Percentiles rank a stretch among this genome's conserved stretches.
These are phyloP conservation scores for Myxocyprinus asiaticus DNA, from an alignment of 2,113 vertebrate genomes.

Conservation along the genomic window DNA sequence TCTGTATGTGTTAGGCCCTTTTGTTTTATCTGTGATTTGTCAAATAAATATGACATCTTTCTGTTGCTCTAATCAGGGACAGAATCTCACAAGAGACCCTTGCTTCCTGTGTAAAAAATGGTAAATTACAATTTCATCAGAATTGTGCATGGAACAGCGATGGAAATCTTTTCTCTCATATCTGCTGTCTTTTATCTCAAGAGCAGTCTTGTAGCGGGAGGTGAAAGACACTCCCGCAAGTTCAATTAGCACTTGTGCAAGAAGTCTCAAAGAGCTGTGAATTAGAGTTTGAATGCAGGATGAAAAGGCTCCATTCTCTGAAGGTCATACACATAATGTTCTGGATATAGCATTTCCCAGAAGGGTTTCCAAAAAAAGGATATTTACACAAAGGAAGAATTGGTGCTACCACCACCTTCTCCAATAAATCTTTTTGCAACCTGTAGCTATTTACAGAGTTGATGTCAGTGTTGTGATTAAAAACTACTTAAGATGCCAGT, in stretches of 20 bases:
- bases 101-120: conserved; percentile 4
- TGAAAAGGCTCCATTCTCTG: background rate
- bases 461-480: conserved; percentile 44
- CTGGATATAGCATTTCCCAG: conserved; percentile 1
- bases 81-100: conserved; percentile 4
- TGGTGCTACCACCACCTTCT: background rate
- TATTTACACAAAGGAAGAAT: background rate
- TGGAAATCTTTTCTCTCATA: conserved; percentile 14
- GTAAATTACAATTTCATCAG: conserved; percentile 25
- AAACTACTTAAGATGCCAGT: conserved; percentile 45
- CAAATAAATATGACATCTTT: conserved; percentile 19
- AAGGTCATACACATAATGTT: conserved; percentile 4
- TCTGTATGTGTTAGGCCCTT: background rate
- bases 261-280: no score
- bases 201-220: conserved; percentile 11
- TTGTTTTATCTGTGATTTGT: conserved; percentile 8
- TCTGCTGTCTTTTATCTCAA: conserved; percentile 19
- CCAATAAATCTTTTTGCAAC: background rate
- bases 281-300: no score
- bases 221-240: no score
- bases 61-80: conserved; percentile 26
- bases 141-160: conserved; percentile 4
- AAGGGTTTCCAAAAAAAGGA: background rate
- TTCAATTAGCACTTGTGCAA: no score
- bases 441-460: conserved; percentile 38